Base-by-base conservation (phyloP, 2,797 vertebrate species). In the Sternarchorhynchus goeldii region DNA sequence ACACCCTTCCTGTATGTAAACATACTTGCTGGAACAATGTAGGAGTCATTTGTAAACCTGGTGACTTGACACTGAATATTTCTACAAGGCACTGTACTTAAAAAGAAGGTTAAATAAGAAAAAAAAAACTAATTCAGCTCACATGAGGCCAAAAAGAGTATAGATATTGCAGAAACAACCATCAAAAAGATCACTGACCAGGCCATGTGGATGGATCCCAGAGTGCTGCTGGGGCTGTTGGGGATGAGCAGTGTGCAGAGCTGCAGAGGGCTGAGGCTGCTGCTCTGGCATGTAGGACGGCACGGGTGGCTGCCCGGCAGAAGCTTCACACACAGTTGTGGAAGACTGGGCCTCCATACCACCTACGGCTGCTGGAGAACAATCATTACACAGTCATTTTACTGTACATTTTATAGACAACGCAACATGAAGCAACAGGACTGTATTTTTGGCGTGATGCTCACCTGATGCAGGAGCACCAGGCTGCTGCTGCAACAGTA, bases 291-390 rank as follows among this genome's bases (percentile, higher is more conserved):
- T 7, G 93, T 88, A 68, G 92, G 89, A 73, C 94, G 93, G 41
- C 85, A 96, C 0, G 94, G 92, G 75, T 81, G 93, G 92, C 57
- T 95, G 94, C 87, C 89, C 88, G 83, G 93, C 91, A 82, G 93
- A 93, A 7, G 92, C 90, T 77, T 99, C 98, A 0, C 92, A 87
- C 77, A 93, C 91, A 63, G 94, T 82, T 1, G 94, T 93, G 0
- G 95, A 95, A 21, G 92, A 93, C 76, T 94, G 91, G 58, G 92
- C 90, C 83, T 85, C 84, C 5, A 70, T 53, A 60, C 69, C 76
- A 57, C 75, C 21, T 32, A 76, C 29, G 53, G 75, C 68, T 85
- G 64, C 5, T 6, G 50, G 36, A 76, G 3, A 78, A 31, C 53
- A 6, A 39, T 69, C 17, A 53, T 16, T 6, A 55, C 39, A 8